phyloP scores from a whole-genome alignment of 2,888 invertebrate species.

The Amblyjoppa proteus region DNA sequence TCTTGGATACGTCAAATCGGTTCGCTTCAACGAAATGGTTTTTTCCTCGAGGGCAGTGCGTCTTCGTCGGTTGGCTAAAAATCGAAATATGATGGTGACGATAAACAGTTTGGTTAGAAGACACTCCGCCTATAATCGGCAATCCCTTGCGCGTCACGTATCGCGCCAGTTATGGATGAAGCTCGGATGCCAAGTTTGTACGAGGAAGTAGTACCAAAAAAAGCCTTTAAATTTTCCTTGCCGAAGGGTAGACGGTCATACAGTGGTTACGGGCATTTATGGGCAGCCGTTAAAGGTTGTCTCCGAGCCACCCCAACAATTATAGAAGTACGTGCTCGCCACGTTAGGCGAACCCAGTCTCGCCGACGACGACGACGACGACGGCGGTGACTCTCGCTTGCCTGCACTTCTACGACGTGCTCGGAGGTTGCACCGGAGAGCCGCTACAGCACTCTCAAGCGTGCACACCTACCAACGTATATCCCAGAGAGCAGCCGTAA shows the following conservation, averaged over 20 bases:
- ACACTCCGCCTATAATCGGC: neutral
- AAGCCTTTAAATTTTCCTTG: slow-evolving; percentile 46
- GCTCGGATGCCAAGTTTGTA: neutral
- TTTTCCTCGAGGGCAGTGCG: too few species aligned
- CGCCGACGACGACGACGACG: slow-evolving; percentile 30
- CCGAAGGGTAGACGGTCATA: slow-evolving; percentile 9
- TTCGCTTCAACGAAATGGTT: neutral
- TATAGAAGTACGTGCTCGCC: slow-evolving; percentile 80
- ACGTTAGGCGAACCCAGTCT: slow-evolving; percentile 43
- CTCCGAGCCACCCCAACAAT: slow-evolving; percentile 78
- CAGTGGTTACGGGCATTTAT: slow-evolving; percentile 70
- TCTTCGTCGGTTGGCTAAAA: neutral
- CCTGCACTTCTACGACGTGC: slow-evolving; percentile 47
- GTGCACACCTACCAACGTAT: slow-evolving; percentile 30
- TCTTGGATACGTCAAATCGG: too few species aligned
- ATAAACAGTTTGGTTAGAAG: neutral
- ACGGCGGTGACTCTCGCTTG: slow-evolving; percentile 29
- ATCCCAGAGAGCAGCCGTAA: slow-evolving; percentile 5
- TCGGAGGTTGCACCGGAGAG: slow-evolving; percentile 16
- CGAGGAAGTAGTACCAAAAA: slow-evolving; percentile 5
- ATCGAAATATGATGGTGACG: neutral
- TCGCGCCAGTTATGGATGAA: neutral
- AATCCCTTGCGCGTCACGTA: slow-evolving; percentile 36
- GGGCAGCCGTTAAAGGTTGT: slow-evolving; percentile 75
- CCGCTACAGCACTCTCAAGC: slow-evolving; percentile 26